Percentiles rank a stretch among this genome's conserved stretches.
These are phyloP conservation scores for Prunella fulvescens DNA, from an alignment of 2,113 vertebrate species.

Conservation along the genomic window DNA sequence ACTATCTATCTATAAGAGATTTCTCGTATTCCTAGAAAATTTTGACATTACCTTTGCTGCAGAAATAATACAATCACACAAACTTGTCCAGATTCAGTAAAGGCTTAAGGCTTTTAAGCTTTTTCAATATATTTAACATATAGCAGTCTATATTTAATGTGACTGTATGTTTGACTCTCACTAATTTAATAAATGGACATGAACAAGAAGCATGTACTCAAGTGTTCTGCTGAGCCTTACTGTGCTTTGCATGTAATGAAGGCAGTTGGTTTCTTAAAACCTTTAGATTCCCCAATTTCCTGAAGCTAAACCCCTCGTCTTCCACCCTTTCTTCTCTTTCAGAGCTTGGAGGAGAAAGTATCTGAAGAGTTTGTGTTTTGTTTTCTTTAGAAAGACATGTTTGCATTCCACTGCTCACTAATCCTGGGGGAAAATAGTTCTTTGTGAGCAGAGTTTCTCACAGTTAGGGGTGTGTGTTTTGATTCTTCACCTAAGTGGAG, in stretches of 20 bases:
- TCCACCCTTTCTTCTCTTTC: conserved; percentile 22
- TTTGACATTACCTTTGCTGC: not conserved
- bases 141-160: not conserved
- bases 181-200: not conserved
- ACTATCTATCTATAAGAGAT: not conserved
- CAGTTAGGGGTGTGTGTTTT: not conserved
- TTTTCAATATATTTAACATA: not conserved
- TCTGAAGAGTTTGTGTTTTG: conserved; percentile 24
- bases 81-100: not conserved
- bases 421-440: not conserved
- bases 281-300: not conserved
- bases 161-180: not conserved
- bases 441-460: not conserved
- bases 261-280: not conserved
- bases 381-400: conserved; percentile 12
- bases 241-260: not conserved
- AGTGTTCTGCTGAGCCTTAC: not conserved
- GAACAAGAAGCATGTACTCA: not conserved
- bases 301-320: not conserved
- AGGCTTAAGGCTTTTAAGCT: not conserved
- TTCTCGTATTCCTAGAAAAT: not conserved
- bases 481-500: not conserved
- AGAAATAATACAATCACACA: not conserved
- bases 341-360: not conserved
- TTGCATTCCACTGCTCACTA: conserved; percentile 39